Evolutionary conservation across 2,888 invertebrate species (phyloP).

Genomic region (Hemicrepidius hirtus): DNA sequence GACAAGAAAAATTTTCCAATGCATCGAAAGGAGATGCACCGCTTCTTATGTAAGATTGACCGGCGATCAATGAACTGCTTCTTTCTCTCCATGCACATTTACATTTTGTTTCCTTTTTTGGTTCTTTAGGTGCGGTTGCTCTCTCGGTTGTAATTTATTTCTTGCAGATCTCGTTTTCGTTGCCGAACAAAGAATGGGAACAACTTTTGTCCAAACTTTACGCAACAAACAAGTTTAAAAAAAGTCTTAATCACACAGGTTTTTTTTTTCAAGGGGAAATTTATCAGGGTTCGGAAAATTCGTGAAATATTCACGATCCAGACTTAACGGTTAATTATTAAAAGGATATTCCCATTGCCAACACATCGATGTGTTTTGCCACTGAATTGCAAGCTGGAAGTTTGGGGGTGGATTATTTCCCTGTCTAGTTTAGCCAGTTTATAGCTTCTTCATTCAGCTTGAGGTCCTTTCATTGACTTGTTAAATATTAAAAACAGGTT

Average conservation of each 20-base stretch:
- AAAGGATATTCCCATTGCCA: too few relatives aligned
- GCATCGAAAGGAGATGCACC: slow-evolving; percentile 34
- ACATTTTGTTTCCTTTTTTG: slow-evolving; percentile 46
- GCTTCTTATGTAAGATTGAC: slow-evolving; percentile 44
- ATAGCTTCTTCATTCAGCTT: too few relatives aligned
- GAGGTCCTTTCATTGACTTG: too few relatives aligned
- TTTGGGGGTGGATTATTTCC: too few relatives aligned
- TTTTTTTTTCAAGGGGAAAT: slow-evolving; percentile 24
- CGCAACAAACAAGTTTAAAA: slow-evolving; percentile 34
- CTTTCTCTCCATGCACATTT: slow-evolving; percentile 42
- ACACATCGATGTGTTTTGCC: too few relatives aligned
- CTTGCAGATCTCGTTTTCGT: slow-evolving; percentile 40
- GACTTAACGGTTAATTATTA: neutral
- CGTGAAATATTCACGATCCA: neutral
- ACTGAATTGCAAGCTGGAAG: too few relatives aligned
- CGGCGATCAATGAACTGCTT: slow-evolving; percentile 47
- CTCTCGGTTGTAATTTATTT: slow-evolving; percentile 44
- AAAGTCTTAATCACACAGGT: slow-evolving; percentile 42
- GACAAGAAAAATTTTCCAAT: slow-evolving; percentile 24
- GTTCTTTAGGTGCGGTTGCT: slow-evolving; percentile 40
- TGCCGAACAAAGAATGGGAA: slow-evolving; percentile 35
- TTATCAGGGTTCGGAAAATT: too few relatives aligned
- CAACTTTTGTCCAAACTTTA: slow-evolving; percentile 31
- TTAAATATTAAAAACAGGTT: too few relatives aligned
- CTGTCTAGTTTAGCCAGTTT: too few relatives aligned